Base-by-base conservation (phyloP, 2,888 invertebrate genomes). In the Dryomyza anilis region DNA sequence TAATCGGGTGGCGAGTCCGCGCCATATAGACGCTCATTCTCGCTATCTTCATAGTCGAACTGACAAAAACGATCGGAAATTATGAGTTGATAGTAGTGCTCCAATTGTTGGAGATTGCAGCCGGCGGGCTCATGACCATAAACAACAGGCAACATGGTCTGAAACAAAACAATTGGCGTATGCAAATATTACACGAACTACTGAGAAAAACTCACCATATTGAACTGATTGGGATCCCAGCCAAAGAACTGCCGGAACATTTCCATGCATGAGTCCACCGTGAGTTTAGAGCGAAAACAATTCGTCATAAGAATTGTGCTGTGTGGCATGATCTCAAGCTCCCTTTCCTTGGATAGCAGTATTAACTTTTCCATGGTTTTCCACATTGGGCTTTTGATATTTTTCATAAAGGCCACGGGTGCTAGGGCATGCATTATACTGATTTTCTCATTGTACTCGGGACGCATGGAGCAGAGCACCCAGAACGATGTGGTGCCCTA, bases 71-170 rank as follows among this genome's bases (percentile, higher is more conserved):
- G 72, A 52, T 71, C 72, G 1, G 78, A 77, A 10, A 67, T 68
- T 0, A 80, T 66, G 4, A 82, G 74, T 74, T 89, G 89, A 0
- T 82, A 74, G 71, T 84, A 89, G 73, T 89, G 89, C 1, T 81
- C 64, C 0, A 86, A 48, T 70, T 88, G 87, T 66, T 83, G 84
- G 0, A 81, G 77, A 7, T 85, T 85, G 1, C 85, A 80, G 2
- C 88, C 88, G 2, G 86, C 86, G 0, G 91, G 90, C n/a, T 85
- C 69, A 63, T 90, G 89, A 0, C 86, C 86, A 2, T 88, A 71
- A 29, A 90, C 84, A 0, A 87, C 84, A 0, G 89, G 88, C 43
- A 89, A 67, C 73, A 89, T 81, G 0, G 86, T 85, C 81, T 91
- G 77, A 1, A n/a, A n/a, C n/a, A n/a, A n/a, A n/a, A n/a, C n/a